phyloP scores from a whole-genome alignment of 2,888 invertebrate species.

The Neoaliturus tenellus region DNA sequence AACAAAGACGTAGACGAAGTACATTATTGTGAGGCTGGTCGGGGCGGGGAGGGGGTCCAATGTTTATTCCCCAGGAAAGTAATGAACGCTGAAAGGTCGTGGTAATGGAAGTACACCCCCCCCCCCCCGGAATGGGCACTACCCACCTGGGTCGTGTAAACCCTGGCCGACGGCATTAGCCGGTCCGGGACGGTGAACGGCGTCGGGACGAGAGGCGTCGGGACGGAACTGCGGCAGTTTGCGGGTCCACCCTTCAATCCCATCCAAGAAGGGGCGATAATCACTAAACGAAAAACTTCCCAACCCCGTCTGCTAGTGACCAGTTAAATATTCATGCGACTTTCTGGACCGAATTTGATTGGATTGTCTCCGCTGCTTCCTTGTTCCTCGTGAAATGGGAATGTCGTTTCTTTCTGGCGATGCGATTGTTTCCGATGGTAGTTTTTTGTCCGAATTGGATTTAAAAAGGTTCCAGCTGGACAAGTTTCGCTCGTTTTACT shows the following conservation, averaged over 20 bases:
- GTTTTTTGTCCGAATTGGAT: constrained; percentile 29
- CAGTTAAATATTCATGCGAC: constrained; percentile 47
- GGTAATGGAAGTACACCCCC: constrained; percentile 28
- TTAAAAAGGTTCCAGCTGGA: constrained; percentile 23
- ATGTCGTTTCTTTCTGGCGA: constrained; percentile 6
- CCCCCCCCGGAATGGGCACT: neutral
- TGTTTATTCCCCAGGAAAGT: constrained; percentile 53
- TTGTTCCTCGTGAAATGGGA: constrained; percentile 22
- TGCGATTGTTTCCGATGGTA: constrained; percentile 22
- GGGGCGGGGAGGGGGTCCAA: neutral
- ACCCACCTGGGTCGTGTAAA: constrained; percentile 45
- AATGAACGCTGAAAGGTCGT: constrained; percentile 52
- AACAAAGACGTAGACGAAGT: neutral
- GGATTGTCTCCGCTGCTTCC: constrained; percentile 25
- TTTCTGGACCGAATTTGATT: constrained; percentile 37
- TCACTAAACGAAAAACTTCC: constrained; percentile 51
- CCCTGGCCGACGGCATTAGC: constrained; percentile 16
- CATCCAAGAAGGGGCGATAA: constrained; percentile 32
- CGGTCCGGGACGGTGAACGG: too few relatives aligned
- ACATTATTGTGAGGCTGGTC: neutral
- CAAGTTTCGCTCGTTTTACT: neutral
- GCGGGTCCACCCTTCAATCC: constrained; percentile 34
- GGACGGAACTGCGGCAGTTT: neutral
- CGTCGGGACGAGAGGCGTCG: neutral
- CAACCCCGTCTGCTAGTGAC: neutral